Evolutionary conservation across 2,888 invertebrate genomes (phyloP), one percentile per base, ranked within the genome.

Genomic region (Acrobasis repandana): DNA sequence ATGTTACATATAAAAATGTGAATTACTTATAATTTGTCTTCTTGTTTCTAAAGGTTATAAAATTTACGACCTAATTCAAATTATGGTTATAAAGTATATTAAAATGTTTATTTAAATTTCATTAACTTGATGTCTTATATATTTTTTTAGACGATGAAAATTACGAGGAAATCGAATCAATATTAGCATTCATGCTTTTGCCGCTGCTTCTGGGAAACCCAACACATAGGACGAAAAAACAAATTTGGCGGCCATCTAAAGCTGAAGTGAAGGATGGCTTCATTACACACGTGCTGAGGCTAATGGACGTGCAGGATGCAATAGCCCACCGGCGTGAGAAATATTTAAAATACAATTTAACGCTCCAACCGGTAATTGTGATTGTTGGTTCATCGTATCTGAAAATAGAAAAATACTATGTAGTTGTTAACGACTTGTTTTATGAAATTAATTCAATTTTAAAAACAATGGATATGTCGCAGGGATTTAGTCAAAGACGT

Each of bases 181-280:
- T 46, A 46, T 46, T 46, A 46, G 46, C 46, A 46, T 58, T 58
- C 36, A 58, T 48, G 49, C 49, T 46, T 43, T 60, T 60, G 52
- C 59, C 59, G 28, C 59, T 60, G 59, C 52, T 60, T 46, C 43
- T 60, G 59, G 51, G 59, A 51, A 60, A 60, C 59, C 59, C 59
- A 43, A 46, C 43, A 28, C 59, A 60, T 33, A 52, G 46, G 46
- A 52, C 51, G 20, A 52, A 60, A 60, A 60, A 60, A 52, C 59
- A 60, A 60, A 46, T 52, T 1, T 60, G 59, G 59, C 59, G 52
- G 43, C 59, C 59, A 43, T 60, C 59, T 15, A 60, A 60, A 60
- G 59, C 51, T 46, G 59, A 60, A 52, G 59, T 52, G 20, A 59
- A 59, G 50, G 59, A 60, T 60, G 59, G 52, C 43, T 52, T 60